Base-by-base conservation (phyloP, 2,797 vertebrate species). In the Melanotaenia maccullochi region DNA sequence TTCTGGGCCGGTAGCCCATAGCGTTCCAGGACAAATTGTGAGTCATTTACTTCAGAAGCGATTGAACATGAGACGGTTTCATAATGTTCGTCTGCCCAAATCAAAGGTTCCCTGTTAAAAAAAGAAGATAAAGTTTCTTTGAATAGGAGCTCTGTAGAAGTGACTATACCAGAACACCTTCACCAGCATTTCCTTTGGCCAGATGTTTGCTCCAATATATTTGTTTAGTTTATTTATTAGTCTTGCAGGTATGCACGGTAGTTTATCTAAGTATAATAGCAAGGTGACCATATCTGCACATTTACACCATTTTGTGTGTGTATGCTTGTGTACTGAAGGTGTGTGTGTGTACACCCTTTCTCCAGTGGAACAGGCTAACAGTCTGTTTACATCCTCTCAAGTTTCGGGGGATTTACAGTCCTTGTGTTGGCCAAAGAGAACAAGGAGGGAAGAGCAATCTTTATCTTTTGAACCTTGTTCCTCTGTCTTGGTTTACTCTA, bases 331-430 rank as follows among this genome's bases (percentile, higher is more conserved):
- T 44, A 54, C 54, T 38, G 65, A 47, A 62, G 33, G 18, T 56
- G 71, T 78, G 65, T 55, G 54, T 36, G 49, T 66, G 44, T 47
- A 58, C 42, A 36, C 30, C 71, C 49, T 78, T 52, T 60, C 68
- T 61, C 22, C 5, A 6, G 25, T 52, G 65, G 75, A 78, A 74
- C 75, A 75, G 60, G 62, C 72, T 80, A 73, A 89, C 81, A 74
- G 79, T 87, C 85, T 91, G 87, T 91, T 90, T 89, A 89, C 82
- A 66, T 85, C 71, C 79, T 89, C 83, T 90, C 84, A 82, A 71
- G 81, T 91, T 92, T 90, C 86, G 65, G 36, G 49, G 81, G 86
- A 89, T 91, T 89, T 89, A 88, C 87, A 85, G 84, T 90, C 73
- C 79, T 68, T 25, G 66, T 42, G 62, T 81, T 56, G 60, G 61